phyloP scores from a whole-genome alignment of 2,888 invertebrate species.

The Ophonus ardosiacus region DNA sequence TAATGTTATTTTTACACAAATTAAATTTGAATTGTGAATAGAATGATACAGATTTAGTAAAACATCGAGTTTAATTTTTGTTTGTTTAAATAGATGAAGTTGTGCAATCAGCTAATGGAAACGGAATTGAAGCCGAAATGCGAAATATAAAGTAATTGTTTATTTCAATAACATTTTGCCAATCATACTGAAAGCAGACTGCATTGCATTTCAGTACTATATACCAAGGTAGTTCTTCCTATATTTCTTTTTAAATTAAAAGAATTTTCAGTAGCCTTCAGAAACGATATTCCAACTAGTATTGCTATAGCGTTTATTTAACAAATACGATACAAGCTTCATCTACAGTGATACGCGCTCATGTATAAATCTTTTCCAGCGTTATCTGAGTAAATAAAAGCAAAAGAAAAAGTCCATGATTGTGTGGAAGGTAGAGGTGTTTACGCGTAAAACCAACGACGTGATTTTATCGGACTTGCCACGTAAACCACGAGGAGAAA shows the following conservation, averaged over 20 bases:
- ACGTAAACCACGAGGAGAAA: neutral
- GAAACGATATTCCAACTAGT: neutral
- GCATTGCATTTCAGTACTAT: neutral
- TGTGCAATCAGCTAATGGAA: constrained; percentile 52
- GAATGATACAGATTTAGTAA: neutral
- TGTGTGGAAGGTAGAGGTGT: constrained; percentile 2
- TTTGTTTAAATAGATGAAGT: constrained; percentile 12
- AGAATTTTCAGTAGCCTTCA: neutral
- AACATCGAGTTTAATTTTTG: neutral
- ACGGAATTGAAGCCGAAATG: constrained; percentile 18
- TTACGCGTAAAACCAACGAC: constrained; percentile 19
- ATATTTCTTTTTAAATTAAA: neutral
- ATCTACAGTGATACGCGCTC: neutral
- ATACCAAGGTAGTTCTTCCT: neutral
- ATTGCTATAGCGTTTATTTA: neutral
- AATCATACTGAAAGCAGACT: constrained; percentile 51
- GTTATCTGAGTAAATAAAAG: constrained; percentile 24
- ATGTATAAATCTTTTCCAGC: constrained; percentile 5
- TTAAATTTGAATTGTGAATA: neutral
- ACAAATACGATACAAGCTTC: neutral
- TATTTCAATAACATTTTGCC: constrained; percentile 37
- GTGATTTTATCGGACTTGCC: constrained; percentile 21
- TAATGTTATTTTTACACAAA: neutral
- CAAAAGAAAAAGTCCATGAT: constrained; percentile 8
- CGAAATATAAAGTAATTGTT: constrained; percentile 41